A percentile compares a stretch with the other conserved stretches of the same genome.
Evolutionary conservation across 2,797 vertebrate species (phyloP).

Genomic region (Girardinus metallicus): DNA sequence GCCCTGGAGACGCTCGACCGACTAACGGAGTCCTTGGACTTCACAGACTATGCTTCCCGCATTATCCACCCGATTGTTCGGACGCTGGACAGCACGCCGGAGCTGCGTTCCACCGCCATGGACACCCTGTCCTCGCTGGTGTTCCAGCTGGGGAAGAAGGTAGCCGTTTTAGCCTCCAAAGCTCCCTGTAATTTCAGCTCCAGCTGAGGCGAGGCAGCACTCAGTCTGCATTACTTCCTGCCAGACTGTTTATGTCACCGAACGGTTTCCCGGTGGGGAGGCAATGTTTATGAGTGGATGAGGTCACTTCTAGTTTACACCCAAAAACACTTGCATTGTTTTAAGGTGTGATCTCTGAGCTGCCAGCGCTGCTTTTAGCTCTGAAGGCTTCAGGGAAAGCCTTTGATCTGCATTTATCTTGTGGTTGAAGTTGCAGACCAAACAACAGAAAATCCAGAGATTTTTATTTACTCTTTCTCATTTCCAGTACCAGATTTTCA

Average conservation of each 20-base stretch:
- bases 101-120: slow-evolving; percentile 93
- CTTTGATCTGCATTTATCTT: slow-evolving; percentile 75
- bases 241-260: slow-evolving; percentile 77
- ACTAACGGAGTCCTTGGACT: slow-evolving; percentile 95
- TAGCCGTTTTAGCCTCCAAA: slow-evolving; percentile 63
- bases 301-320: slow-evolving; percentile 61
- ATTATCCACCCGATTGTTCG: slow-evolving; percentile 97
- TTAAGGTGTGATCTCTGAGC: slow-evolving; percentile 49
- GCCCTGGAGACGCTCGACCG: slow-evolving; percentile 95
- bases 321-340: slow-evolving; percentile 44
- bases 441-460: slow-evolving; percentile 47
- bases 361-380: slow-evolving; percentile 48
- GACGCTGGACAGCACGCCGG: slow-evolving; percentile 92
- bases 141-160: slow-evolving; percentile 98
- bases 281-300: slow-evolving; percentile 64
- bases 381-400: slow-evolving; percentile 48
- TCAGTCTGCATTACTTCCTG: slow-evolving; percentile 70
- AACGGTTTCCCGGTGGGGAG: slow-evolving; percentile 41
- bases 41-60: slow-evolving; percentile 96
- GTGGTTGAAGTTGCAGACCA: slow-evolving; percentile 27
- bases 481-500: slow-evolving; percentile 96
- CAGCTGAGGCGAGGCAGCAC: slow-evolving; percentile 50
- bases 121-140: slow-evolving; percentile 97
- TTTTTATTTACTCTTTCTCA: slow-evolving; percentile 51
- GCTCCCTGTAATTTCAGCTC: slow-evolving; percentile 34